Conservation (phyloP, 2,113 vertebrate species). For the Sinocyclocheilus rhinocerous region DNA sequence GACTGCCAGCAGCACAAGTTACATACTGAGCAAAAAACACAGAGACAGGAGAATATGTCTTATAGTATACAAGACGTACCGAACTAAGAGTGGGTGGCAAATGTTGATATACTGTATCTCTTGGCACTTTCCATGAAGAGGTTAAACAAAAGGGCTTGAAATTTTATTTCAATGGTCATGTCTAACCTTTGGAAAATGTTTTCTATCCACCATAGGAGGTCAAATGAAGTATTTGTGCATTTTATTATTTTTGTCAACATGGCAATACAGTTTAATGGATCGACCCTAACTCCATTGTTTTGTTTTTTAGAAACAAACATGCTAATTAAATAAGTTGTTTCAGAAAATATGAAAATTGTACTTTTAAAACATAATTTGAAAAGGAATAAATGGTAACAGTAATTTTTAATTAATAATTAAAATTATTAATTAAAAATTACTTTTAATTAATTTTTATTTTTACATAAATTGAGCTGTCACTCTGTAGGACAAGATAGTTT, state of each 20-base stretch:
- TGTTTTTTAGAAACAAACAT: background rate
- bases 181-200: background rate
- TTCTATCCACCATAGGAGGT: background rate
- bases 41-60: constrained; percentile 8
- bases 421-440: background rate
- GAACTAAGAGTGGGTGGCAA: background rate
- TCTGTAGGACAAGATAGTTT: background rate
- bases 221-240: background rate
- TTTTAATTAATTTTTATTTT: background rate
- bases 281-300: no score
- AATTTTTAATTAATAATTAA: no score
- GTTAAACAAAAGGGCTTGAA: background rate
- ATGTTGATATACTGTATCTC: background rate
- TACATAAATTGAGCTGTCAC: background rate
- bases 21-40: background rate
- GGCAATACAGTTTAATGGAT: no score
- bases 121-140: background rate
- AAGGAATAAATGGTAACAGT: background rate
- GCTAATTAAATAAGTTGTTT: no score
- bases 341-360: no score
- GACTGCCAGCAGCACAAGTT: constrained; percentile 13
- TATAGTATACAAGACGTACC: background rate
- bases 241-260: no score
- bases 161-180: background rate
- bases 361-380: no score